Conservation (phyloP, 2,797 vertebrate genomes). For the Phrynocephalus guinanensis region DNA sequence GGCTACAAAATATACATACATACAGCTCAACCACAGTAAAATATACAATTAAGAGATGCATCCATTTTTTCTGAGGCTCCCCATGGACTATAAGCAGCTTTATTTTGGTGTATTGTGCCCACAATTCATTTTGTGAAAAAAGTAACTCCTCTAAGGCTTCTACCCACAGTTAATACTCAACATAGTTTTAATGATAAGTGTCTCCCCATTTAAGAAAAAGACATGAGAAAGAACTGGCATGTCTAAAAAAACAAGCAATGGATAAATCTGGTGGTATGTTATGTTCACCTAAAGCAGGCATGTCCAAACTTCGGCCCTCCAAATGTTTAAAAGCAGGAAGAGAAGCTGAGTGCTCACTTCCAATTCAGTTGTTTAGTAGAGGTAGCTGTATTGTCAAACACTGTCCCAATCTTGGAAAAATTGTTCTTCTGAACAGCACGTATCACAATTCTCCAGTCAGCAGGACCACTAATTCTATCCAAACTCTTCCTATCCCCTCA, state of each 20-base stretch:
- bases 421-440: neutral
- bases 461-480: neutral
- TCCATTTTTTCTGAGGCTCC: constrained; percentile 7
- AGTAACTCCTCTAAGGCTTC: neutral
- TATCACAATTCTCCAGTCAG: neutral
- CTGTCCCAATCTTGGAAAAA: neutral
- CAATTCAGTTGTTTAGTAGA: neutral
- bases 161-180: neutral
- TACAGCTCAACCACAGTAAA: constrained; percentile 6
- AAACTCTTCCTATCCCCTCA: neutral
- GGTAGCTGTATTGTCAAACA: neutral
- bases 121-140: neutral
- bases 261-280: neutral
- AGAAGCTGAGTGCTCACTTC: neutral
- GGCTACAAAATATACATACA: constrained; percentile 5
- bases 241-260: neutral
- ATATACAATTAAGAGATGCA: neutral
- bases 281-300: neutral
- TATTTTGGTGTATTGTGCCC: neutral
- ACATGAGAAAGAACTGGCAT: neutral
- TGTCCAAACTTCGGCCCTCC: no score
- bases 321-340: no score
- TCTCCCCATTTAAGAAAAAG: neutral
- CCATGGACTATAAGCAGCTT: neutral
- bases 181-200: neutral